Evolutionary conservation across 2,113 vertebrate species (phyloP).

Genomic region (Callionymus lyra): DNA sequence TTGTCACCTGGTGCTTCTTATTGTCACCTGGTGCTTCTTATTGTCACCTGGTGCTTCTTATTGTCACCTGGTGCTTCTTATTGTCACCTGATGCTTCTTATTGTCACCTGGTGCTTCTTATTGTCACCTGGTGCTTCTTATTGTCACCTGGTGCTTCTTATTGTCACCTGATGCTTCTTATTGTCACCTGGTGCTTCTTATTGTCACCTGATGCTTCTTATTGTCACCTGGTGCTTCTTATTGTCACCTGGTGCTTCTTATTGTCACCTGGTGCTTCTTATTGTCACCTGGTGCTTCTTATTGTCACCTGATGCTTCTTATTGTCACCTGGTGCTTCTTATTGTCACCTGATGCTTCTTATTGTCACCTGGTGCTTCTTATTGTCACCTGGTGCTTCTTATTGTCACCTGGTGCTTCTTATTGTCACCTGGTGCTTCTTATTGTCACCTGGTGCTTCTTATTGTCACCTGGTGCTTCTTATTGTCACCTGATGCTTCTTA

Average conservation of each 20-base stretch:
- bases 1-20: constrained; percentile 56
- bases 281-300: constrained; percentile 56
- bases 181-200: constrained; percentile 51
- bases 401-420: constrained; percentile 56
- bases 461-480: constrained; percentile 51
- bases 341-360: constrained; percentile 50
- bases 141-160: constrained; percentile 51
- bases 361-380: constrained; percentile 56
- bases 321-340: constrained; percentile 56
- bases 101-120: constrained; percentile 51
- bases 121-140: constrained; percentile 56
- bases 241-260: constrained; percentile 56
- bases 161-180: constrained; percentile 56
- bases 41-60: constrained; percentile 56
- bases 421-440: constrained; percentile 51
- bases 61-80: constrained; percentile 51
- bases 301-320: constrained; percentile 50
- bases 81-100: constrained; percentile 56
- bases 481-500: constrained; percentile 56
- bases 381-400: constrained; percentile 51
- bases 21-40: constrained; percentile 51
- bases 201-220: constrained; percentile 56
- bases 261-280: constrained; percentile 51
- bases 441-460: constrained; percentile 56
- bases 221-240: constrained; percentile 51